Base-by-base conservation (phyloP, 2,113 vertebrate genomes). In the Sander vitreus region DNA sequence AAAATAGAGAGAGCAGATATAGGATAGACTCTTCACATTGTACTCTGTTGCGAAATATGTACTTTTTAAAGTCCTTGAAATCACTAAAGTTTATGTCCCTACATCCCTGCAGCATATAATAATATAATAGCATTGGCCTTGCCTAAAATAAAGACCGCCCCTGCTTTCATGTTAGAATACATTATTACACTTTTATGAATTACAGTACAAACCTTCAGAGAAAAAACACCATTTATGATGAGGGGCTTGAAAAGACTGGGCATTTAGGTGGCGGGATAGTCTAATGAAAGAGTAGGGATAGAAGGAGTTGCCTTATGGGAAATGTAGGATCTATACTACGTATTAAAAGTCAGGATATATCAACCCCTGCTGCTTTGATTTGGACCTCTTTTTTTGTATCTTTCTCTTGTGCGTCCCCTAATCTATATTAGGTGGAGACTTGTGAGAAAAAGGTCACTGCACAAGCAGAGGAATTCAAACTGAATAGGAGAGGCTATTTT, bases 401-500 rank as follows among this genome's bases (percentile, higher is more conserved):
- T 11, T 43, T 43, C 9, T 30, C 27, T 48, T 59, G 13, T 18
- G 63, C 2, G 1, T 7, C 13, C 14, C 27, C 1, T 27, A 6
- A 53, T 19, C 25, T n/a, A n/a, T n/a, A n/a, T 72, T 13, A 51
- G 21, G 53, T 53, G 11, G 5, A 9, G 13, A 23, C 21, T 21
- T 27, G 18, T 30, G 53, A 54, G 73, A 13, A 72, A 69, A 55
- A 45, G 45, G 57, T 68, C 43, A 6, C 11, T 0, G 50, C 27
- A 50, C 14, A 50, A 47, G 15, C 36, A n/a, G 13, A 72, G 2
- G 15, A 76, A 18, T 72, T 63, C 25, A 81, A 53, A 67, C 15
- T 30, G 18, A 60, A 66, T 23, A 27, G n/a, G 51, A 30, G 5
- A 64, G 9, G n/a, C 43, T 25, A 27, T 45, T 69, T 47, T 43